Base-by-base conservation (phyloP, 2,797 vertebrate species). In the Typhlichthys subterraneus region DNA sequence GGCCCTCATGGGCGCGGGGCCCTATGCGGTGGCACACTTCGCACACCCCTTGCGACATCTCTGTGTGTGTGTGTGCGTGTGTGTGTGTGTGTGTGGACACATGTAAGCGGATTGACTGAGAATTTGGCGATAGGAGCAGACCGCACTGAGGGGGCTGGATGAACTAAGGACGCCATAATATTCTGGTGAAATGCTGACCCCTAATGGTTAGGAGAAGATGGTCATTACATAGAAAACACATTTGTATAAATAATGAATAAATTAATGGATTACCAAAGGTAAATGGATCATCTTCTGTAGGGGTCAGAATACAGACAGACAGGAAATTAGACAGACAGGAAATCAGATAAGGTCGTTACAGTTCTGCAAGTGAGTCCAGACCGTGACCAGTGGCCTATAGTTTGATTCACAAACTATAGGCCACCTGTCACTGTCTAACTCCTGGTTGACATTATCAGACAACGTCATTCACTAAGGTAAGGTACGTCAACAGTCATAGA, bases 201-300 rank as follows among this genome's bases (percentile, higher is more conserved):
- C 23, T 29, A 29, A 4, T 29, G 23, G 23, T 29, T 29, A 29
- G 23, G 23, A 29, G 23, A 29, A 29, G 23, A 29, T 29, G 33
- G 8, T 38, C n/a, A 14, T 42, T 7, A 42, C 2, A 42, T 15
- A 14, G 38, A 14, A 42, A 56, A n/a, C 2, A 12, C 9, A 23
- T 2, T 17, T 8, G 13, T 52, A 13, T 14, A 9, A 53, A 7
- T 52, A 1, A 54, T 58, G 23, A 12, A 58, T 46, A 19, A 29
- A 3, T 42, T 6, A 46, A 48, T 12, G 17, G 64, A 75, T 91
- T 81, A 94, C 93, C 93, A 61, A 93, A 94, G 15, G 81, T 90
- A 51, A 94, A 94, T 1, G 92, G 91, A 50, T 94, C 87, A 4
- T 92, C 88, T 62, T 85, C 87, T 86, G 85, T 7, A 19, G 65